Evolutionary conservation across 2,113 vertebrate species (phyloP).

Genomic region (Dolichallabes microphthalmus): DNA sequence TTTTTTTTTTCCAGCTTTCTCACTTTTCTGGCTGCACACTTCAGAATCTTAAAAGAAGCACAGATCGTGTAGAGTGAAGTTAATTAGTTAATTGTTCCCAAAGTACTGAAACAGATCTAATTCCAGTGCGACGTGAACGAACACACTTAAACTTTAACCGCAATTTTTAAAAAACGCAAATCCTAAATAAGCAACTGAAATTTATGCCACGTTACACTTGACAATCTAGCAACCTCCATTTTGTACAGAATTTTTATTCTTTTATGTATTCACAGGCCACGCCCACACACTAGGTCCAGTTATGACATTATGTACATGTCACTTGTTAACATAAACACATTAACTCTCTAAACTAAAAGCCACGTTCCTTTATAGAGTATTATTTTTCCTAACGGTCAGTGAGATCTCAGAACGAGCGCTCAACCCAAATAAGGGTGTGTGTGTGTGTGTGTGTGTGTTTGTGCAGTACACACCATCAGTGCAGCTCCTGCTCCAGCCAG

Average conservation of each 20-base stretch:
- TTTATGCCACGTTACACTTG: background rate
- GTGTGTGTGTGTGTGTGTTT: too few relatives aligned
- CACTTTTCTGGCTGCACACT: background rate
- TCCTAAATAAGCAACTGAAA: background rate
- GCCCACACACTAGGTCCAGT: background rate
- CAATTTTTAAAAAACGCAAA: too few relatives aligned
- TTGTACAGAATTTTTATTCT: background rate
- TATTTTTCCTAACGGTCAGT: background rate
- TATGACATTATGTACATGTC: background rate
- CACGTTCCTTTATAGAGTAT: background rate
- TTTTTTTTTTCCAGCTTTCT: background rate
- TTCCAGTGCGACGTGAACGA: background rate
- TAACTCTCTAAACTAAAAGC: background rate
- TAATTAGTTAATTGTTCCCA: too few relatives aligned
- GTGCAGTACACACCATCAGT: conserved; percentile 26
- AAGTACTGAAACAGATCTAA: background rate
- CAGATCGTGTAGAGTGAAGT: too few relatives aligned
- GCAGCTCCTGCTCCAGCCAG: conserved; percentile 40
- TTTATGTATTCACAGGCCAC: background rate
- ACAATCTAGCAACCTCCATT: background rate
- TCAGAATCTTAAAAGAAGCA: background rate
- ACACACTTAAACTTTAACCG: too few relatives aligned
- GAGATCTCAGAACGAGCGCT: background rate
- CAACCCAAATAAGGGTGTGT: background rate
- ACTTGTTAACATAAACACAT: background rate